Evolutionary conservation across 2,797 vertebrate species (phyloP).

Genomic region (Antrozous pallidus): DNA sequence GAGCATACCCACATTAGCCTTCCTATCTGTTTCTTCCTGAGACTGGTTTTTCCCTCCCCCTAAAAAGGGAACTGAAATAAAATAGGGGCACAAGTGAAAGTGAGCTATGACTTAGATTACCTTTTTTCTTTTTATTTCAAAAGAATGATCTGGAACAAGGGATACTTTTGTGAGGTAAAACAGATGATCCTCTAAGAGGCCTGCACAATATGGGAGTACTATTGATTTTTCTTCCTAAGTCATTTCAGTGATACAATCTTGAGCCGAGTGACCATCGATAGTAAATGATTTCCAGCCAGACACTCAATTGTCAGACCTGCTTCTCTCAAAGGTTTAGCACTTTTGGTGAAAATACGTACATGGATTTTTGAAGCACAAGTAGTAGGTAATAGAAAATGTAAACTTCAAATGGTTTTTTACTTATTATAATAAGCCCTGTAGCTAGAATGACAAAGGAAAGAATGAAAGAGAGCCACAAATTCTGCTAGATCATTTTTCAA

Average conservation of each 20-base stretch:
- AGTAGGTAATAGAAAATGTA: slow-evolving; percentile 10
- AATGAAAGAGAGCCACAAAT: neutral
- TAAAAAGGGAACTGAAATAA: neutral
- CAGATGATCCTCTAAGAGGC: slow-evolving; percentile 58
- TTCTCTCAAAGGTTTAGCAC: slow-evolving; percentile 60
- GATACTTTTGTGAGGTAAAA: slow-evolving; percentile 55
- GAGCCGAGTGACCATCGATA: slow-evolving; percentile 65
- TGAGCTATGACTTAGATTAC: slow-evolving; percentile 21
- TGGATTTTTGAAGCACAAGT: slow-evolving; percentile 46
- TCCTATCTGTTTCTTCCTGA: neutral
- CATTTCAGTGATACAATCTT: slow-evolving; percentile 75
- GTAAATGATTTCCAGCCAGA: slow-evolving; percentile 75
- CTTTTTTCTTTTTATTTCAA: slow-evolving; percentile 64
- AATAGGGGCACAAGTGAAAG: slow-evolving; percentile 29
- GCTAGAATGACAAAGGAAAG: slow-evolving; percentile 16
- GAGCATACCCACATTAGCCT: neutral
- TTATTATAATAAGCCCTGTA: slow-evolving; percentile 50
- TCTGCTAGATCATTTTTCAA: neutral
- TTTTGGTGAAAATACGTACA: slow-evolving; percentile 47
- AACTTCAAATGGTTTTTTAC: slow-evolving; percentile 36
- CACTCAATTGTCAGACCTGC: slow-evolving; percentile 42
- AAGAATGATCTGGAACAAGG: slow-evolving; percentile 63
- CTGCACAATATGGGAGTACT: slow-evolving; percentile 52
- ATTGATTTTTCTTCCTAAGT: slow-evolving; percentile 76
- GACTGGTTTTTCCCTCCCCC: neutral